Conservation (phyloP, 2,888 invertebrate genomes). For the Gisinianus flammeolus region DNA sequence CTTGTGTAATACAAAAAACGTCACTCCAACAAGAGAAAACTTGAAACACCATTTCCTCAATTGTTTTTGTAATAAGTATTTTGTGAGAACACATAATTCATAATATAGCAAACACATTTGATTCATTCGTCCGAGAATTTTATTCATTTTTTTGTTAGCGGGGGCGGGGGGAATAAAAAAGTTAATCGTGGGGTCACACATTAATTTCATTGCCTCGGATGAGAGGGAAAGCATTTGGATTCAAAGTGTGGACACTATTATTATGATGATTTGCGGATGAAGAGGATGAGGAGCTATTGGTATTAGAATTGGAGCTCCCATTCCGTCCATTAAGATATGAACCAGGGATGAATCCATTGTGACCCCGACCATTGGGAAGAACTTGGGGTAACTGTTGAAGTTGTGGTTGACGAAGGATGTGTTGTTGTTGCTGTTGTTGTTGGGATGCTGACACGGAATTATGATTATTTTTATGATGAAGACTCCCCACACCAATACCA, state of each 20-base stretch:
- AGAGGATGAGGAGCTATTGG: neutral
- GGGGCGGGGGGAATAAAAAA: neutral
- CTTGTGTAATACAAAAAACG: too few relatives aligned
- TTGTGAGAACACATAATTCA: too few relatives aligned
- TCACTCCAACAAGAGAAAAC: too few relatives aligned
- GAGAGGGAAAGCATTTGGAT: conserved; percentile 48
- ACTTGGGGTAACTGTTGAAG: conserved; percentile 37
- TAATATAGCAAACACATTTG: too few relatives aligned
- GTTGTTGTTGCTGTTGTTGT: too few relatives aligned
- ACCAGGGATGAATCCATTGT: conserved; percentile 31
- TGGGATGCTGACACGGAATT: too few relatives aligned
- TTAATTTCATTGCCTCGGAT: conserved; percentile 58
- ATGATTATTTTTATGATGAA: too few relatives aligned
- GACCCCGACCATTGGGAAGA: conserved; percentile 30
- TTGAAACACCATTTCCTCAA: too few relatives aligned
- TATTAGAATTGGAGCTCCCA: neutral
- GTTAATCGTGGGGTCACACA: conserved; percentile 49
- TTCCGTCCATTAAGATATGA: conserved; percentile 33
- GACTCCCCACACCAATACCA: too few relatives aligned
- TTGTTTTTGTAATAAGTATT: too few relatives aligned
- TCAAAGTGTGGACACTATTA: conserved; percentile 14
- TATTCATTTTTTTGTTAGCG: neutral
- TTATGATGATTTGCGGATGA: conserved; percentile 1
- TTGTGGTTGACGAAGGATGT: conserved; percentile 27
- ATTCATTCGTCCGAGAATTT: too few relatives aligned